Base-by-base conservation (phyloP, 2,113 vertebrate genomes). In the Oophaga pumilio region DNA sequence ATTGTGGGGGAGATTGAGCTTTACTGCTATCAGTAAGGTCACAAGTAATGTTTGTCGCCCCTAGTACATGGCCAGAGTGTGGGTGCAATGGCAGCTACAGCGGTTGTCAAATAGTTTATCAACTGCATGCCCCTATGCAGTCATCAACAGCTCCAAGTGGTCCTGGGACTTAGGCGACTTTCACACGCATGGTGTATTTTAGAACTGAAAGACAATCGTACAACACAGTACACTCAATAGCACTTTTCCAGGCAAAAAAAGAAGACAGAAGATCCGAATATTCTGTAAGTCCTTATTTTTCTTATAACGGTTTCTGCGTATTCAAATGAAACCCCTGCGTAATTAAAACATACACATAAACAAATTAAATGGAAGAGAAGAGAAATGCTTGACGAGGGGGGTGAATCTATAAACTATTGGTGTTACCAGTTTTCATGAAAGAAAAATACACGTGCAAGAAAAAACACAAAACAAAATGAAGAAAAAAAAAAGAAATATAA, bases 301-400 rank as follows among this genome's bases (percentile, higher is more conserved):
- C 14, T 33, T n/a, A 50, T 57, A 59, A 43, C 24, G 24, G 50
- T 57, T 26, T 64, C 73, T 85, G 91, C 52, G 89, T 74, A 90
- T 90, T 91, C 90, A 91, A 88, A 93, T 91, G 90, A 95, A 94
- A 93, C 86, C 89, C 68, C 89, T 91, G 91, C 91, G 91, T 92
- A 82, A 59, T 78, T 89, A 92, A 92, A 92, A 83, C 79, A 89
- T 56, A 80, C 20, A 85, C 20, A 87, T 49, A 11, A 53, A 64
- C 7, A 62, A 86, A 50, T 9, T 78, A 22, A 92, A 91, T 83
- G 89, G 87, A 90, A 82, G 90, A 83, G n/a, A 92, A 76, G 93
- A 90, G 90, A 77, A 69, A 91, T 91, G 92, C 91, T 90, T 78
- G 80, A 94, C 93, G 90, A 85, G 90, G 82, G 93, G 94, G 92